Conservation (phyloP, 2,888 invertebrate species). For the Germaria angustata region DNA sequence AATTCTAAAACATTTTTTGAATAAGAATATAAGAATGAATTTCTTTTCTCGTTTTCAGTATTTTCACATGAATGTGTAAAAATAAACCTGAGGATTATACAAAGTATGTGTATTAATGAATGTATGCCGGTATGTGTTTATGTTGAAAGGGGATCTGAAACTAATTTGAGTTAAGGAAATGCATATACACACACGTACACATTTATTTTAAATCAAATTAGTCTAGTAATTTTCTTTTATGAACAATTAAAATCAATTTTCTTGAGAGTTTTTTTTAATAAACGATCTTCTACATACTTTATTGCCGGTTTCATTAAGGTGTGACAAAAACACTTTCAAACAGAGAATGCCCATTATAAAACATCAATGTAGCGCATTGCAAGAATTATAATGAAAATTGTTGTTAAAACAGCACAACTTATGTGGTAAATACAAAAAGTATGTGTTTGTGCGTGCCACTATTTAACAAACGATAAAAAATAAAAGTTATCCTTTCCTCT, state of each 20-base stretch:
- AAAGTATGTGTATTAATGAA: not conserved
- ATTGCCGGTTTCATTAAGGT: not conserved
- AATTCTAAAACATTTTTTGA: constrained; percentile 45
- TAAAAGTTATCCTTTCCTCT: not conserved
- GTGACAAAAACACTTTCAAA: not conserved
- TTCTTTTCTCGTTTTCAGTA: not conserved
- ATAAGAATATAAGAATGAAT: constrained; percentile 15
- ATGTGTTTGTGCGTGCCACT: constrained; percentile 61
- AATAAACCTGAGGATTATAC: constrained; percentile 6
- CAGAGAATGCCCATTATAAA: not conserved
- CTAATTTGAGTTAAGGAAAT: not conserved
- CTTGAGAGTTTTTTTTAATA: not conserved
- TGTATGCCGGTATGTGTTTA: too few species aligned
- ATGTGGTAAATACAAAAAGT: constrained; percentile 29
- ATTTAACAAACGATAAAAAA: constrained; percentile 38
- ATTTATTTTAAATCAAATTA: too few species aligned
- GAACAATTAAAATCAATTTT: not conserved
- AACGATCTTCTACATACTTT: not conserved
- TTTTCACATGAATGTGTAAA: constrained; percentile 3
- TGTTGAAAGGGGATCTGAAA: not conserved
- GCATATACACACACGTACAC: too few species aligned
- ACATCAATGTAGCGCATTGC: not conserved
- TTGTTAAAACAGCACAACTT: constrained; percentile 11
- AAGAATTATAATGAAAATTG: constrained; percentile 32
- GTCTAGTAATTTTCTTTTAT: too few species aligned